Base-by-base conservation (phyloP, 2,888 invertebrate species). In the Zhengitettix transpicula region DNA sequence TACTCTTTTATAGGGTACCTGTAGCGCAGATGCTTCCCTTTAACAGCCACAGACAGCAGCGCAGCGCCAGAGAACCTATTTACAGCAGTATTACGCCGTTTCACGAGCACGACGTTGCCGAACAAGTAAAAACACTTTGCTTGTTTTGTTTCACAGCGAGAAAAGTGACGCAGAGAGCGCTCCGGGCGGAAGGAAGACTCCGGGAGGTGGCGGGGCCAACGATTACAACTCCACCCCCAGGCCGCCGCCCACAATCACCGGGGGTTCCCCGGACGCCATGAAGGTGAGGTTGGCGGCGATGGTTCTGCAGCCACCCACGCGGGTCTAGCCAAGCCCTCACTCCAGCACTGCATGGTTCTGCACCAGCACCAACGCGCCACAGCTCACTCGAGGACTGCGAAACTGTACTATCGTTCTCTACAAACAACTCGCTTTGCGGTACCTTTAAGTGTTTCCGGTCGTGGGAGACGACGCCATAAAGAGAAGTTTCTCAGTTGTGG, bases 281-380 rank as follows among this genome's bases (percentile, higher is more conserved):
- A 88, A 89, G 84, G 88, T 90, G 78, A 88, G 89, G 77, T 85
- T 89, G 75, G 89, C 89, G 71, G 88, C 90, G 73, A 87, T 88
- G 79, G 87, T 89, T 77, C 80, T 89, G 75, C 89, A 89, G 79
- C 87, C 89, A 69, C 89, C 90, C 74, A 89, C 89, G 78, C 85
- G 87, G 78, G 88, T 86, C 74, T 82, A 78, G 78, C 61, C 28
- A 28, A 54, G 56, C 62, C 60, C 15, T 17, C 54, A 44, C 52
- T 17, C 11, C 41, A 54, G 42, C 42, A 56, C 58, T 56, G 51
- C 57, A 47, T 58, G 56, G 28, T 28, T 28, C 28, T 28, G 28
- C 28, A 28, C 28, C 28, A 28, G 28, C 28, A 28, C 28, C 28
- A 28, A 28, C 28, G 28, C 28, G 2, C 28, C 28, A 28, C 28